Percentiles rank a stretch among this genome's conserved stretches.
These are phyloP conservation scores for Syrmaticus mikado DNA, from an alignment of 2,113 vertebrate genomes.

Conservation along the genomic window DNA sequence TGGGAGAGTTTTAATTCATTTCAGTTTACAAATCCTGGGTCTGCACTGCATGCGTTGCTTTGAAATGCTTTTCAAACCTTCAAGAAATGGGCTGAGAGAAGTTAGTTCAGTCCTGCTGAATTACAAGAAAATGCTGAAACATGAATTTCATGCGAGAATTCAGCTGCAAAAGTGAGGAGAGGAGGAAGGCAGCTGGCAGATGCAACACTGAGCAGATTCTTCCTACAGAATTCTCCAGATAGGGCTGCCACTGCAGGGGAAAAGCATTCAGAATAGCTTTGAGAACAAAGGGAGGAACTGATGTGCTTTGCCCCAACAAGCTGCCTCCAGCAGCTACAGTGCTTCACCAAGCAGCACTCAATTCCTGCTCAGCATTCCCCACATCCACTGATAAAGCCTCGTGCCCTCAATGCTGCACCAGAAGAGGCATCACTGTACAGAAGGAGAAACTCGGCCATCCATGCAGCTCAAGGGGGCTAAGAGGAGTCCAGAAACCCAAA, in stretches of 20 bases:
- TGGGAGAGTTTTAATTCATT: neutral
- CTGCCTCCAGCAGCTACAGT: neutral
- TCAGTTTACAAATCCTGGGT: neutral
- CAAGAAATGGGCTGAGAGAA: neutral
- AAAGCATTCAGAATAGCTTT: neutral
- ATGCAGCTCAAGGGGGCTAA: neutral
- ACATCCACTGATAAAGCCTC: neutral
- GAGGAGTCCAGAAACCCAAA: neutral
- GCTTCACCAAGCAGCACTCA: neutral
- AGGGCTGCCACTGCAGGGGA: neutral
- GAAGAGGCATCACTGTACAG: neutral
- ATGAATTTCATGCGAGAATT: neutral
- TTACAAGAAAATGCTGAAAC: neutral
- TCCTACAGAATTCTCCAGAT: neutral
- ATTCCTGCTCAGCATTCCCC: neutral
- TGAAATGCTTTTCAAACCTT: neutral
- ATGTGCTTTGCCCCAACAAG: neutral
- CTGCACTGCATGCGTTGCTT: neutral
- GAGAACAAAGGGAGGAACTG: neutral
- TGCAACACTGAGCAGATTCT: neutral
- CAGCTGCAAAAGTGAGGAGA: neutral
- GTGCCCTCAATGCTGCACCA: neutral
- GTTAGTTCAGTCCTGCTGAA: neutral
- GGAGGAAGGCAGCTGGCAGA: neutral
- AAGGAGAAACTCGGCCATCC: fast-evolving